phyloP scores from a whole-genome alignment of 2,888 invertebrate genomes.

The Drosophila leonis region DNA sequence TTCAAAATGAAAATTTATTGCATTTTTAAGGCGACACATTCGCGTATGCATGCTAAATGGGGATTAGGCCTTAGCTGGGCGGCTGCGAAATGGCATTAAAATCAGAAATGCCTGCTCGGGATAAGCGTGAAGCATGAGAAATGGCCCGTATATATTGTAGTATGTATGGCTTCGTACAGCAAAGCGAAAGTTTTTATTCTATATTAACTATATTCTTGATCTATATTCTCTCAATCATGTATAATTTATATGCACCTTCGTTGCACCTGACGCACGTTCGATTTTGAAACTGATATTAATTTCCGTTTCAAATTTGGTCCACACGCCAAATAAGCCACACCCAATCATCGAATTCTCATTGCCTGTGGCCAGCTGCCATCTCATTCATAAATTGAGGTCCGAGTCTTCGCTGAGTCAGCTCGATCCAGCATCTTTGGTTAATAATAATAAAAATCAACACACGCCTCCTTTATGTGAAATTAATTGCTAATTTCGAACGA shows the following conservation, averaged over 20 bases:
- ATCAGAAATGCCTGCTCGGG: slow-evolving; percentile 15
- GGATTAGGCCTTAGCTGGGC: slow-evolving; percentile 57
- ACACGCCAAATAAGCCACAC: slow-evolving; percentile 30
- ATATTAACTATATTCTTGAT: no score
- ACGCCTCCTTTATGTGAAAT: slow-evolving; percentile 59
- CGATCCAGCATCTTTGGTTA: slow-evolving; percentile 28
- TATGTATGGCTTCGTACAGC: no score
- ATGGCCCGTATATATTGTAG: not conserved
- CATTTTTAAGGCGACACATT: slow-evolving; percentile 76
- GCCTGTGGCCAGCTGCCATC: slow-evolving; percentile 18
- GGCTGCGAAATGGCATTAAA: slow-evolving; percentile 9
- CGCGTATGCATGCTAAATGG: slow-evolving; percentile 70
- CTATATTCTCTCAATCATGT: not conserved
- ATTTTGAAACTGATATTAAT: slow-evolving; percentile 31
- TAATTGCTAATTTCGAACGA: slow-evolving; percentile 73
- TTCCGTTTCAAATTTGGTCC: slow-evolving; percentile 41
- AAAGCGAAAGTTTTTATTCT: not conserved
- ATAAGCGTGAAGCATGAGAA: not conserved
- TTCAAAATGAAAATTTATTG: slow-evolving; percentile 78
- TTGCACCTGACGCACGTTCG: slow-evolving; percentile 50
- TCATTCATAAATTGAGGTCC: slow-evolving; percentile 29
- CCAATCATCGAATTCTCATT: slow-evolving; percentile 25
- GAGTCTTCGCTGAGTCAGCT: slow-evolving; percentile 41
- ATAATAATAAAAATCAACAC: slow-evolving; percentile 57
- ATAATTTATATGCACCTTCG: not conserved